Evolutionary conservation across 1,140 invertebrate genomes (phyloP), one percentile per base, ranked within the genome.

Genomic region (Drosophila serrata): DNA sequence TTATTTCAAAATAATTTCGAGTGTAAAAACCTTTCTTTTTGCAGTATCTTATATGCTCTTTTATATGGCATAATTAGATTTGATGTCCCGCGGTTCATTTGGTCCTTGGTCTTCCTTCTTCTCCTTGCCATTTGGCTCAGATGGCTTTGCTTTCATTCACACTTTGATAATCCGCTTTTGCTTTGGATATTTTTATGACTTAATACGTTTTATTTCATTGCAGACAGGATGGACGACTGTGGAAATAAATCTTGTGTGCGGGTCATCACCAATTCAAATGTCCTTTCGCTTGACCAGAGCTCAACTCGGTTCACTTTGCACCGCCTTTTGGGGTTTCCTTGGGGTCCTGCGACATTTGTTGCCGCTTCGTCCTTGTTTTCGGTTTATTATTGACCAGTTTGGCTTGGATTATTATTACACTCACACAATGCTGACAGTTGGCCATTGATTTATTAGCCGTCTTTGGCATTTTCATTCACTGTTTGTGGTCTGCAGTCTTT

Each of bases 171-270:
- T 88, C 85, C 84, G 80, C 84, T 84, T 84, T 65, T 29, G 61
- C 62, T 57, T 81, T 73, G 70, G 60, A 51, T 82, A 65, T 79
- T 88, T 78, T 88, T 88, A 88, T 88, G 84, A 88, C 84, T 88
- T 88, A 88, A 88, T 88, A 88, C 85, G 84, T 88, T 88, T 88
- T 88, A 88, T 88, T 88, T 81, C 84, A 88, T 78, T 62, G 80
- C 82, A 81, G 57, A 56, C 64, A 43, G 40, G 22, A 51, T 63
- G 40, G 22, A 51, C 69, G 62, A 82, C 69, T 58, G 68, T 31
- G 49, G 46, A 90, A 56, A 88, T 88, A 88, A 88, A 88, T 88
- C 84, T 88, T 88, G 73, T 59, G 74, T 69, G 77, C 61, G 73
- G 68, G 43, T 77, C 85, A 88, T 88, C 85, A 90, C 58, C 84